These are phyloP conservation scores for Volucella bombylans DNA, from an alignment of 2,888 invertebrate genomes.

Conservation along the genomic window DNA sequence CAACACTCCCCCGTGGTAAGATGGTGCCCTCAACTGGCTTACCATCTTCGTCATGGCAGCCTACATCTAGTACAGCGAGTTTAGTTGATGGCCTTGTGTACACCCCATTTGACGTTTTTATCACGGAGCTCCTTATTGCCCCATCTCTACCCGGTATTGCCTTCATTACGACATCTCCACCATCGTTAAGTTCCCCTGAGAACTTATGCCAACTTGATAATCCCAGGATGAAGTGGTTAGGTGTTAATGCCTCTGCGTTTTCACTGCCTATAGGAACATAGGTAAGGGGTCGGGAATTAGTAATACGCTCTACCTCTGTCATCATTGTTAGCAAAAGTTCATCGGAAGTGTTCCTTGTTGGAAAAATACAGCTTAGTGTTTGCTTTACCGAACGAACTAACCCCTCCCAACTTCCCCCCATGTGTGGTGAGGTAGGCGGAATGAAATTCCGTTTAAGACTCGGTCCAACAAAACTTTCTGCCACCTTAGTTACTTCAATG, in stretches of 20 bases:
- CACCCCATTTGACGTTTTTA: too few species aligned
- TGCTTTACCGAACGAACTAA: slow-evolving; percentile 55
- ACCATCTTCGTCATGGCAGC: too few species aligned
- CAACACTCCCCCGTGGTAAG: too few species aligned
- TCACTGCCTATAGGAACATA: slow-evolving; percentile 31
- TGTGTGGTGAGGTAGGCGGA: slow-evolving; percentile 72
- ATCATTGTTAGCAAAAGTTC: slow-evolving; percentile 56
- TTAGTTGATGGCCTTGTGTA: too few species aligned
- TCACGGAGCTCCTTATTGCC: too few species aligned
- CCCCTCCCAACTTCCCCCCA: slow-evolving; percentile 63
- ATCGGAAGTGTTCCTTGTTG: slow-evolving; percentile 64
- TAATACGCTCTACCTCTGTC: slow-evolving; percentile 54
- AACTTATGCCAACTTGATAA: slow-evolving; percentile 23
- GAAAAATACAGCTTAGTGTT: slow-evolving; percentile 53
- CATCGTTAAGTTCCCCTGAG: slow-evolving; percentile 8
- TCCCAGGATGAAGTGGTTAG: slow-evolving; percentile 72
- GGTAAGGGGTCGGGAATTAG: slow-evolving; percentile 65
- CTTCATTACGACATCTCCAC: background rate
- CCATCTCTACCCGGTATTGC: too few species aligned
- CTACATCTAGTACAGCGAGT: too few species aligned
- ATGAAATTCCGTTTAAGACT: slow-evolving; percentile 58
- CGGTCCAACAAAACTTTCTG: too few species aligned
- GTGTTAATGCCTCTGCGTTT: slow-evolving; percentile 66
- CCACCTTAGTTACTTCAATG: background rate
- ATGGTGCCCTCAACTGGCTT: too few species aligned